Evolutionary conservation across 2,113 vertebrate genomes (phyloP).

Genomic region (Proteles cristata): DNA sequence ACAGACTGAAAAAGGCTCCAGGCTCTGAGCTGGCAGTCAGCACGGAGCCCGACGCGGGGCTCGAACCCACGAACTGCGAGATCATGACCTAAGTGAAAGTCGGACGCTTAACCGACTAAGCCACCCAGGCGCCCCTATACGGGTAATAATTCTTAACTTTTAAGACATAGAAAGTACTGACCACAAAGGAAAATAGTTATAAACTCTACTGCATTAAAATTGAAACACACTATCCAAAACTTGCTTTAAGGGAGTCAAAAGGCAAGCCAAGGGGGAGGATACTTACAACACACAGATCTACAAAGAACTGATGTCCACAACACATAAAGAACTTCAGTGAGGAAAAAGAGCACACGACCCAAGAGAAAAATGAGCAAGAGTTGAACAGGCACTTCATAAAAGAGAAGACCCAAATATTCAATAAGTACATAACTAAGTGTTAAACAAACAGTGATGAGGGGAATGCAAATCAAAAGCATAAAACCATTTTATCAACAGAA

Average conservation of each 20-base stretch:
- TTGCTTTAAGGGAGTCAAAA: not conserved
- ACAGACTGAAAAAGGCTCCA: no score
- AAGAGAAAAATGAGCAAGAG: constrained; percentile 5
- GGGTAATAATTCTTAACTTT: constrained; percentile 19
- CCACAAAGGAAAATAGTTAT: not conserved
- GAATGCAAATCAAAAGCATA: not conserved
- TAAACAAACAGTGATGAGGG: not conserved
- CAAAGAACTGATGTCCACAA: not conserved
- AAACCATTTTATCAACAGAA: not conserved
- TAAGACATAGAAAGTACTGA: not conserved
- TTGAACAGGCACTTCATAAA: not conserved
- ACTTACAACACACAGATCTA: not conserved
- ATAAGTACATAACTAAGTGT: not conserved
- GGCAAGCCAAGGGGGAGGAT: not conserved
- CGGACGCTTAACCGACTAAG: no score
- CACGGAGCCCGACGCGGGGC: no score
- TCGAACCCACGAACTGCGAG: no score
- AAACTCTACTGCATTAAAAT: constrained; percentile 1
- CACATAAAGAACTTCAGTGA: not conserved
- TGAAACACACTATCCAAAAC: not conserved
- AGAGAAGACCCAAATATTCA: not conserved
- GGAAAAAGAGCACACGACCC: not conserved
- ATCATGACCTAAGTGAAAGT: no score
- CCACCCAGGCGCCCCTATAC: no score
- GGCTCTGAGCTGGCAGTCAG: no score